A percentile compares a stretch with the other conserved stretches of the same genome.
Evolutionary conservation across 2,113 vertebrate species (phyloP).

Genomic region (Aspidoscelis tigris): DNA sequence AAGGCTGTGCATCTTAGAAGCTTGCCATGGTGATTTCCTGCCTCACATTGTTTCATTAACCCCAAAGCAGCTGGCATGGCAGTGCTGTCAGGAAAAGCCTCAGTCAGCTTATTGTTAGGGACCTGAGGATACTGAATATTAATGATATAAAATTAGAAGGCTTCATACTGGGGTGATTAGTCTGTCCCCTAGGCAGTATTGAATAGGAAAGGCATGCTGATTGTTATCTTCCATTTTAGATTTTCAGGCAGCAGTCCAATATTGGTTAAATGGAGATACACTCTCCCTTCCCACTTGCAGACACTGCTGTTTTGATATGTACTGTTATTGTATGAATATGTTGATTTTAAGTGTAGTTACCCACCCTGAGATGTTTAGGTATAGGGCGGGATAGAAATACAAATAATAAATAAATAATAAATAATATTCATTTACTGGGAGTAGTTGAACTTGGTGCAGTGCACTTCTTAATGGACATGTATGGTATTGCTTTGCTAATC

Average conservation of each 20-base stretch:
- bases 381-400: too few relatives aligned
- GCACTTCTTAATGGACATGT: neutral
- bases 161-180: slow-evolving; percentile 30
- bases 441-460: neutral
- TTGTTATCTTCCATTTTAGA: slow-evolving; percentile 27
- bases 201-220: slow-evolving; percentile 20
- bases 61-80: slow-evolving; percentile 52
- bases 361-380: too few relatives aligned
- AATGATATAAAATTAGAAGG: slow-evolving; percentile 60
- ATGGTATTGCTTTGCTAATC: neutral
- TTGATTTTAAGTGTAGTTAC: too few relatives aligned
- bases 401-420: too few relatives aligned
- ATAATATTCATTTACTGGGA: neutral
- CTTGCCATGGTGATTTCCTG: slow-evolving; percentile 58
- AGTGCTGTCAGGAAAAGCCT: slow-evolving; percentile 61
- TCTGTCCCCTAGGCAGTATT: slow-evolving; percentile 28
- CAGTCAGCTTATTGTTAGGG: slow-evolving; percentile 61
- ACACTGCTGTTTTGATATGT: too few relatives aligned
- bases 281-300: too few relatives aligned
- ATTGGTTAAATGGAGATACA: too few relatives aligned
- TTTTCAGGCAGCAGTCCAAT: slow-evolving; percentile 1
- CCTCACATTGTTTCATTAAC: slow-evolving; percentile 59
- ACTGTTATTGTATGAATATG: too few relatives aligned
- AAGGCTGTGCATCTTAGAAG: neutral
- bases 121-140: slow-evolving; percentile 55